These are phyloP conservation scores for Phania funesta DNA, from an alignment of 2,888 invertebrate genomes.

Conservation along the genomic window DNA sequence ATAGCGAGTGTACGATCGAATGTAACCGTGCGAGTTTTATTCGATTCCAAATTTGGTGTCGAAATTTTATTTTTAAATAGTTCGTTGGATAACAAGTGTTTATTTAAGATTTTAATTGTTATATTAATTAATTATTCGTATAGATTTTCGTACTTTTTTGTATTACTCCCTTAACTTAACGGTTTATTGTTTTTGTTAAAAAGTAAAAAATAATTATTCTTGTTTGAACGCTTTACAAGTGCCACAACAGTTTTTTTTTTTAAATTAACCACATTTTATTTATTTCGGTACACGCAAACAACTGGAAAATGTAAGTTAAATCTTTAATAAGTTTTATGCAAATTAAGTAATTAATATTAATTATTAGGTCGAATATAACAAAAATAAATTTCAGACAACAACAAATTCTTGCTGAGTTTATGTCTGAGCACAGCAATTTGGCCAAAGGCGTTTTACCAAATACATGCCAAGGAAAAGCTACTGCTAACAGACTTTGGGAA, in stretches of 20 bases:
- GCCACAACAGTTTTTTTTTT: neutral
- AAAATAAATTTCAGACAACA: too few relatives aligned
- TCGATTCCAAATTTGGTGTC: too few relatives aligned
- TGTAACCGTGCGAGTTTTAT: neutral
- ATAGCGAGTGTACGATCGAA: conserved; percentile 1
- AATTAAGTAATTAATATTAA: too few relatives aligned
- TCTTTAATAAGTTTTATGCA: too few relatives aligned
- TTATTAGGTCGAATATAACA: too few relatives aligned
- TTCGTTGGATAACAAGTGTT: conserved; percentile 3
- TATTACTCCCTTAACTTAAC: neutral
- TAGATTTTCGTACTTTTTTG: neutral
- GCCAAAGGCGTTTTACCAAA: too few relatives aligned
- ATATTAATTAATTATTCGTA: neutral
- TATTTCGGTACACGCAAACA: neutral
- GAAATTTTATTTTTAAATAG: too few relatives aligned
- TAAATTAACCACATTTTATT: neutral
- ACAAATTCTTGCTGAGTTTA: too few relatives aligned
- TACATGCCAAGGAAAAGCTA: too few relatives aligned
- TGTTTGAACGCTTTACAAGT: neutral
- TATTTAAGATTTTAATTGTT: neutral
- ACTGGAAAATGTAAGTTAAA: neutral
- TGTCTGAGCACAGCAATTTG: too few relatives aligned
- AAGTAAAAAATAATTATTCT: neutral
- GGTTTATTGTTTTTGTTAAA: neutral
- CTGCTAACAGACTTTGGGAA: too few relatives aligned